Evolutionary conservation across 2,113 vertebrate species (phyloP).

Genomic region (Halichoeres trimaculatus): DNA sequence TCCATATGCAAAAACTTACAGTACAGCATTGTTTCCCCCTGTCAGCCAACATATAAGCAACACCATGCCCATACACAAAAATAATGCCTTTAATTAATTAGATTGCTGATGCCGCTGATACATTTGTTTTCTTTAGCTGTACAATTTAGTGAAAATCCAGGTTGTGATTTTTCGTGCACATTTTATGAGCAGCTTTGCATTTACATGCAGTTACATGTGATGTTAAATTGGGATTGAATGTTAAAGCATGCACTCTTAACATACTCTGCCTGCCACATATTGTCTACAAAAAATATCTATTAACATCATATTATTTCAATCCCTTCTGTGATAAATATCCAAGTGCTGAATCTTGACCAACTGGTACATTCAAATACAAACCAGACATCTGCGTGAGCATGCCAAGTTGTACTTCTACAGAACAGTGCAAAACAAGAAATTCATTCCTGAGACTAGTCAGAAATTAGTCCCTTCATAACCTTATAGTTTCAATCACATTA

Average conservation of each 20-base stretch:
- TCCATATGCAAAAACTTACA: slow-evolving; percentile 60
- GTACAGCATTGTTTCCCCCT: slow-evolving; percentile 56
- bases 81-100: slow-evolving; percentile 73
- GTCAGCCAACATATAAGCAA: slow-evolving; percentile 73
- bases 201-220: slow-evolving; percentile 77
- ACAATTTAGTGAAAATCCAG: slow-evolving; percentile 64
- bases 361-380: slow-evolving; percentile 83
- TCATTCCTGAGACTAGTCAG: slow-evolving; percentile 83
- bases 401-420: slow-evolving; percentile 74
- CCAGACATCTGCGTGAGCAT: slow-evolving; percentile 71
- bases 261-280: slow-evolving; percentile 55
- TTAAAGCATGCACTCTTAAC: slow-evolving; percentile 74
- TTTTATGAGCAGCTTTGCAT: slow-evolving; percentile 70
- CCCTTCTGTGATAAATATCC: slow-evolving; percentile 80
- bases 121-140: slow-evolving; percentile 63
- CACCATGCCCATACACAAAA: slow-evolving; percentile 73
- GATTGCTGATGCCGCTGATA: slow-evolving; percentile 51
- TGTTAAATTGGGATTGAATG: slow-evolving; percentile 46
- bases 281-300: slow-evolving; percentile 62
- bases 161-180: slow-evolving; percentile 58
- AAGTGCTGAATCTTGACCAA: slow-evolving; percentile 73
- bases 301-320: slow-evolving; percentile 64
- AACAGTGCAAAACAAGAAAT: slow-evolving; percentile 81
- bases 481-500: slow-evolving; percentile 47
- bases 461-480: slow-evolving; percentile 79